Conservation (phyloP, 2,113 vertebrate genomes). For the Dipodomys merriami region DNA sequence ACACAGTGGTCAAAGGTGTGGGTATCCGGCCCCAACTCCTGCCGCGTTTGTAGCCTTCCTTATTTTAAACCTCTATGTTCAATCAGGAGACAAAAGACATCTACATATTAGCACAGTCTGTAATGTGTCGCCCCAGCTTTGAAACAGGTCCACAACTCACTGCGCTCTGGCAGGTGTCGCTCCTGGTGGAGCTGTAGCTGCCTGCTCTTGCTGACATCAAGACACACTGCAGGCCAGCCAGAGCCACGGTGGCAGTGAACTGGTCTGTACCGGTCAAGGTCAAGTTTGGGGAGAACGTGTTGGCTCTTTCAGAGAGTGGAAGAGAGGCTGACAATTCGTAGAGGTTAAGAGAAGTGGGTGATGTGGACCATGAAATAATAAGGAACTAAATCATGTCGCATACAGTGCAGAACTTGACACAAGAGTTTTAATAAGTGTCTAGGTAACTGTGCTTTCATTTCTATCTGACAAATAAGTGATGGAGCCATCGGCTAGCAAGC, state of each 20-base stretch:
- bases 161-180: neutral
- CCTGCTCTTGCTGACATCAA: neutral
- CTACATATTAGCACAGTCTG: neutral
- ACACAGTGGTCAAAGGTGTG: neutral
- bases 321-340: neutral
- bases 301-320: neutral
- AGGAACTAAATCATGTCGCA: neutral
- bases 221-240: no score
- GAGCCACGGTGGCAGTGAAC: neutral
- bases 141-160: neutral
- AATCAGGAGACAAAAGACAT: neutral
- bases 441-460: slow-evolving; percentile 2
- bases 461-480: neutral
- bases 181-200: neutral
- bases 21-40: neutral
- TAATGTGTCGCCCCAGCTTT: slow-evolving; percentile 5
- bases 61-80: neutral
- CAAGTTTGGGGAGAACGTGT: neutral
- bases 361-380: neutral
- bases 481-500: neutral
- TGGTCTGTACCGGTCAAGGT: neutral
- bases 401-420: neutral
- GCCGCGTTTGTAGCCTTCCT: neutral
- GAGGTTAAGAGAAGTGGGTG: neutral
- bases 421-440: neutral